phyloP scores from a whole-genome alignment of 2,797 vertebrate species.

The Galaxias olidus region DNA sequence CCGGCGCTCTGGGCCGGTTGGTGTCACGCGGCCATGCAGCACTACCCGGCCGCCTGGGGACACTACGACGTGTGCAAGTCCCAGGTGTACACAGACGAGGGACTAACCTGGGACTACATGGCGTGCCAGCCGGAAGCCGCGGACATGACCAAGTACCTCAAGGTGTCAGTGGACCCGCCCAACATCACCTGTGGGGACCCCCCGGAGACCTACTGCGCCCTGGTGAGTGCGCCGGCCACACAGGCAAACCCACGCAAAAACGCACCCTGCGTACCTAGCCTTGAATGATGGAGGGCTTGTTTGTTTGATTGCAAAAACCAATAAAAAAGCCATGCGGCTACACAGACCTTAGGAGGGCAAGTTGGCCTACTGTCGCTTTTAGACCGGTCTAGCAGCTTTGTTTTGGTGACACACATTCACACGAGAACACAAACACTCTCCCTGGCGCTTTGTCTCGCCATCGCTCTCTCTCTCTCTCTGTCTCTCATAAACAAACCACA shows the following conservation, averaged over 20 bases:
- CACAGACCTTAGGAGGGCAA: too few species aligned
- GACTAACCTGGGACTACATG: conserved; percentile 98
- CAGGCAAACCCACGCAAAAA: too few species aligned
- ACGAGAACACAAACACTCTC: too few species aligned
- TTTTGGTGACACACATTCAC: neutral
- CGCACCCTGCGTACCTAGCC: too few species aligned
- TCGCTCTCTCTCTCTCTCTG: neutral
- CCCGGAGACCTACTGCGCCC: conserved; percentile 94
- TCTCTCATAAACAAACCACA: conserved; percentile 1
- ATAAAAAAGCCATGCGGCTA: neutral
- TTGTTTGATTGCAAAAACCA: neutral
- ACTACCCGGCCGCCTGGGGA: conserved; percentile 93
- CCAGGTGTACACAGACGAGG: conserved; percentile 92
- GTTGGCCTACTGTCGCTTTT: too few species aligned
- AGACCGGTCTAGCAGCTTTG: too few species aligned
- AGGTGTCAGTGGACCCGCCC: conserved; percentile 92
- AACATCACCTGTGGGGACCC: conserved; percentile 98
- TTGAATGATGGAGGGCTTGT: neutral
- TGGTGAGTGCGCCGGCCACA: conserved; percentile 81
- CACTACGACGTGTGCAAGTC: conserved; percentile 98
- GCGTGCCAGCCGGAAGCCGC: conserved; percentile 96
- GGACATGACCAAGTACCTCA: conserved; percentile 94
- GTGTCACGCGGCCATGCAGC: conserved; percentile 84
- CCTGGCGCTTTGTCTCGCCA: too few species aligned
- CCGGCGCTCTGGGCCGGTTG: conserved; percentile 88